phyloP scores from a whole-genome alignment of 2,113 vertebrate genomes.

The Phasianus colchicus region DNA sequence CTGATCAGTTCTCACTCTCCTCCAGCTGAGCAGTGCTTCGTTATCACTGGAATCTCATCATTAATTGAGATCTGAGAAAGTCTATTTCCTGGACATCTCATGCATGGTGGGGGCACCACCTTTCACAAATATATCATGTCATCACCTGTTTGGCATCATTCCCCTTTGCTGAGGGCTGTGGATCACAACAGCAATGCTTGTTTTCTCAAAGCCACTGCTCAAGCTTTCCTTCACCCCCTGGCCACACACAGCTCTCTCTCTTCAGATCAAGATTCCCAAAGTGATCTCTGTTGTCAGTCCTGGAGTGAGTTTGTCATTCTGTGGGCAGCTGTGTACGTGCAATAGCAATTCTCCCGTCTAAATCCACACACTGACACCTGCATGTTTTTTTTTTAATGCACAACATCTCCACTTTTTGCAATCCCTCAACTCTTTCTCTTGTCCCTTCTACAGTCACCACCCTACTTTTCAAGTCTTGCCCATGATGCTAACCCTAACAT shows the following conservation, averaged over 20 bases:
- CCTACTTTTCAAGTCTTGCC: neutral
- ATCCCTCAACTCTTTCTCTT: neutral
- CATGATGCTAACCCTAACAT: neutral
- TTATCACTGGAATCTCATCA: slow-evolving; percentile 49
- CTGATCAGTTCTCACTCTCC: neutral
- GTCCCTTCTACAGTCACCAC: neutral
- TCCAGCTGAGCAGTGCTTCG: neutral
- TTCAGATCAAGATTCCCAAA: neutral
- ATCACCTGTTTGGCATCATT: neutral
- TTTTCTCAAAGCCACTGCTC: neutral
- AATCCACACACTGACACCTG: neutral
- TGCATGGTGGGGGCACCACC: slow-evolving; percentile 59
- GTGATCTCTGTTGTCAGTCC: neutral
- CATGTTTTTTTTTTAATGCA: neutral
- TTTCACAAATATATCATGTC: slow-evolving; percentile 63
- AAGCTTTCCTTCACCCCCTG: neutral
- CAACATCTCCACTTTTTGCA: neutral
- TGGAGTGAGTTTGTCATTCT: neutral
- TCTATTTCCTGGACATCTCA: slow-evolving; percentile 69
- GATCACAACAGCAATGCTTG: neutral
- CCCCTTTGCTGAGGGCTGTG: neutral
- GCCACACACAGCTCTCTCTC: neutral
- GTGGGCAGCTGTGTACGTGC: neutral
- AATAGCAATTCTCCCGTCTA: neutral
- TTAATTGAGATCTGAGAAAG: slow-evolving; percentile 49